Evolutionary conservation across 2,113 vertebrate species (phyloP).

Genomic region (Desmodus rotundus): DNA sequence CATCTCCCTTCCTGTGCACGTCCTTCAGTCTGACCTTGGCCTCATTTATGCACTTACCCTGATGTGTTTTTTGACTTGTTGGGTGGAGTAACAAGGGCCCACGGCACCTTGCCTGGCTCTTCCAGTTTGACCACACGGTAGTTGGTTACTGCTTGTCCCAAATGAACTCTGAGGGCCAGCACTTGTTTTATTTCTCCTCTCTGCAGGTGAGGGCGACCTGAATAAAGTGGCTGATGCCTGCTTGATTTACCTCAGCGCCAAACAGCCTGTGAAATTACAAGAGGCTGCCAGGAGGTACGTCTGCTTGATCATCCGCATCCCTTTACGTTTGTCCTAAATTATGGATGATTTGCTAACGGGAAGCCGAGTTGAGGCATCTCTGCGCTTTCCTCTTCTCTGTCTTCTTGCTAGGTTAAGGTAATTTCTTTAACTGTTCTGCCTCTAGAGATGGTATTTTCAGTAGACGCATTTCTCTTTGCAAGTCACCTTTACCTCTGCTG

Average conservation of each 20-base stretch:
- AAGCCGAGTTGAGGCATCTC: slow-evolving; percentile 34
- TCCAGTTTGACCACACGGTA: not conserved
- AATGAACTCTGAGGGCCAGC: slow-evolving; percentile 11
- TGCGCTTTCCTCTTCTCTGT: not conserved
- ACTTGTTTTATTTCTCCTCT: slow-evolving; percentile 71
- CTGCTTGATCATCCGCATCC: slow-evolving; percentile 59
- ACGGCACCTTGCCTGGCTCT: not conserved
- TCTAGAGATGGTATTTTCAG: slow-evolving; percentile 57
- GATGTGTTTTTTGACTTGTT: not conserved
- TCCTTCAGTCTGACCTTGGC: not conserved
- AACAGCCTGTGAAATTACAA: slow-evolving; percentile 91
- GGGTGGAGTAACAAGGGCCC: not conserved
- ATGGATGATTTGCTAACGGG: slow-evolving; percentile 71
- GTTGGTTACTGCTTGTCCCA: slow-evolving; percentile 22
- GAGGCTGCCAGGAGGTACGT: slow-evolving; percentile 90
- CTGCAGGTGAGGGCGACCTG: slow-evolving; percentile 90
- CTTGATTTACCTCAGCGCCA: slow-evolving; percentile 92
- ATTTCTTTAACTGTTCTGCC: slow-evolving; percentile 58
- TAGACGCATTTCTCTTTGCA: slow-evolving; percentile 13
- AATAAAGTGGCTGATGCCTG: slow-evolving; percentile 88
- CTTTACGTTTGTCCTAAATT: slow-evolving; percentile 68
- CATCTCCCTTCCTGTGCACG: not conserved
- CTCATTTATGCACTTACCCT: not conserved
- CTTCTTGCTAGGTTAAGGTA: slow-evolving; percentile 50
- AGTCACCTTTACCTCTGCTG: slow-evolving; percentile 53